Evolutionary conservation across 2,888 invertebrate genomes (phyloP).

Genomic region (Epinotia bilunana): DNA sequence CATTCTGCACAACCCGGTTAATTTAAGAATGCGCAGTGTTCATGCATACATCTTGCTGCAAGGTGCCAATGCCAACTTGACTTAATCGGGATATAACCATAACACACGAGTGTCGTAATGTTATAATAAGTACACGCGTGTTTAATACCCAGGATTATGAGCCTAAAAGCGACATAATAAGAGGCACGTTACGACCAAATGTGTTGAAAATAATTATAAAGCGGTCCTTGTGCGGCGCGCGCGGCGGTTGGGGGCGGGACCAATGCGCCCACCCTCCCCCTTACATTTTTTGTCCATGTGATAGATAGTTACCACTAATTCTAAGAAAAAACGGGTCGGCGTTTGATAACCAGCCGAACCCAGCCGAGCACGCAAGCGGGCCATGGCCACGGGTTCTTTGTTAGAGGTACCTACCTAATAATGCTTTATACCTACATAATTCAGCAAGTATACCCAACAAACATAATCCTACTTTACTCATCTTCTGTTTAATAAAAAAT

Average conservation of each 20-base stretch:
- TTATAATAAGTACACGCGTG: no score
- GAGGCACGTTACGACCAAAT: no score
- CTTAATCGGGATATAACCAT: no score
- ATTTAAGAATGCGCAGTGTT: no score
- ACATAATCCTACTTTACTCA: background rate
- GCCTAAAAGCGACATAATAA: no score
- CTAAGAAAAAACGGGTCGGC: conserved; percentile 15
- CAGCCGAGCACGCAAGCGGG: background rate
- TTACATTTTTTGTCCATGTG: conserved; percentile 43
- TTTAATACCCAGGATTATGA: no score
- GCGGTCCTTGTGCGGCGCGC: background rate
- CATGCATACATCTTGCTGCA: no score
- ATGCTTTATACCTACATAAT: background rate
- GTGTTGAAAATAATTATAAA: no score
- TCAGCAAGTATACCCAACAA: background rate
- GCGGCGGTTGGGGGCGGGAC: conserved; percentile 23
- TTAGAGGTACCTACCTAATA: background rate
- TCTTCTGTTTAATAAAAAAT: background rate
- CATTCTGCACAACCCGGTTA: no score
- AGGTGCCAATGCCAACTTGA: no score
- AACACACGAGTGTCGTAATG: no score
- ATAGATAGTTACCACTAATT: conserved; percentile 24
- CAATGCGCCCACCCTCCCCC: conserved; percentile 38
- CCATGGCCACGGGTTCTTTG: background rate
- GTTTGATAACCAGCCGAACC: background rate